Evolutionary conservation across 2,113 vertebrate genomes (phyloP), one percentile per base, ranked within the genome.

Genomic region (Corythornis madagascariensis): DNA sequence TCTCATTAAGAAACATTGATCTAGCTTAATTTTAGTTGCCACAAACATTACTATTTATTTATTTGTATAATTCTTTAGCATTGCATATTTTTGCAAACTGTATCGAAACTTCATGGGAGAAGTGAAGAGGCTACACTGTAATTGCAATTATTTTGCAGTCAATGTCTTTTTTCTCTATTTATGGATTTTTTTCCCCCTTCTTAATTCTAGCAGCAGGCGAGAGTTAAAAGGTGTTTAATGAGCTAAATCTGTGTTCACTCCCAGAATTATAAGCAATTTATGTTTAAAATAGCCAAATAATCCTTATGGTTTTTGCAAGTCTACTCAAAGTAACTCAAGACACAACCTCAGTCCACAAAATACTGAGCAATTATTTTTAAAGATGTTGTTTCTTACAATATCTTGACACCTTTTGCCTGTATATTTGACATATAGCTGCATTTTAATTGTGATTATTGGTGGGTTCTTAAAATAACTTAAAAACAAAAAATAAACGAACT

Each of bases 201-300:
- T 92, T 80, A 75, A 82, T 89, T 92, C 70, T 61, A 93, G 85
- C 52, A 93, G 93, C 79, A 96, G n/a, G 35, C 90, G 60, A 87
- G 55, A 81, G 69, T 93, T 96, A 86, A 92, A 93, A 96, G 82
- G 42, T 86, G 48, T 91, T 96, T 94, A 94, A 91, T 93, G 88
- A 94, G 40, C 69, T 96, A 92, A 86, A 88, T 82, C 52, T 90
- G 70, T 91, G 90, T 40, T 75, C 13, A 80, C 40, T 73, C 47
- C 56, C 81, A 90, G 83, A 87, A 91, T 74, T 22, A 63, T 13
- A 78, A 70, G 65, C 9, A 38, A 83, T 47, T 43, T 89, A 42
- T 74, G 16, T 33, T 52, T 86, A 72, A 85, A 92, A 93, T 52
- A 86, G 95, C 81, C 59, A 96, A 66, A 72, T 78, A 73, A 19